Percentiles rank a stretch among this genome's conserved stretches.
Conservation (phyloP, 2,113 vertebrate genomes). For the Merops nubicus region DNA sequence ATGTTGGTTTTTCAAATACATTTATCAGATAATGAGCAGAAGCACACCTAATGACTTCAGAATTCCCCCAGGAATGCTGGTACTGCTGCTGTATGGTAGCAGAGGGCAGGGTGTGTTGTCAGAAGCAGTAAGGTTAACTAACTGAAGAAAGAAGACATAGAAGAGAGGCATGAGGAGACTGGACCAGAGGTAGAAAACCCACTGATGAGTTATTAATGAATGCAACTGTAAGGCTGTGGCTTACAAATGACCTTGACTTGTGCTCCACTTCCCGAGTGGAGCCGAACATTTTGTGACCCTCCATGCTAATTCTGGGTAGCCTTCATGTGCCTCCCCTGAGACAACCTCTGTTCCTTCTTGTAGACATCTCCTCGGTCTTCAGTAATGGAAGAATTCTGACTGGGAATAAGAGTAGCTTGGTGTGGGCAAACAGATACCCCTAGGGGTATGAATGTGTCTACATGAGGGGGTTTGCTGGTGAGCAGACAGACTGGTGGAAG, state of each 20-base stretch:
- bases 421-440: background rate
- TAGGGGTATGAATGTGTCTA: fast-evolving
- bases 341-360: background rate
- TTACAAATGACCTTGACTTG: background rate
- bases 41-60: background rate
- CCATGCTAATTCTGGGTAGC: background rate
- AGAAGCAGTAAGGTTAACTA: background rate
- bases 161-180: background rate
- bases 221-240: background rate
- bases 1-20: background rate
- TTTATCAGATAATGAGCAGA: background rate
- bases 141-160: background rate
- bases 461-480: background rate
- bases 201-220: background rate
- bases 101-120: background rate
- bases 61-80: background rate
- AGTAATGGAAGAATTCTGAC: background rate
- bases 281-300: background rate
- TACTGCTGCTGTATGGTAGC: fast-evolving
- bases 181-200: background rate
- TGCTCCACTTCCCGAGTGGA: background rate
- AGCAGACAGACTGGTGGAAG: background rate
- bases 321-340: background rate
- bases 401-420: background rate
- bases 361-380: background rate